Base-by-base conservation (phyloP, 2,797 vertebrate genomes). In the Gymnothorax reevesii region DNA sequence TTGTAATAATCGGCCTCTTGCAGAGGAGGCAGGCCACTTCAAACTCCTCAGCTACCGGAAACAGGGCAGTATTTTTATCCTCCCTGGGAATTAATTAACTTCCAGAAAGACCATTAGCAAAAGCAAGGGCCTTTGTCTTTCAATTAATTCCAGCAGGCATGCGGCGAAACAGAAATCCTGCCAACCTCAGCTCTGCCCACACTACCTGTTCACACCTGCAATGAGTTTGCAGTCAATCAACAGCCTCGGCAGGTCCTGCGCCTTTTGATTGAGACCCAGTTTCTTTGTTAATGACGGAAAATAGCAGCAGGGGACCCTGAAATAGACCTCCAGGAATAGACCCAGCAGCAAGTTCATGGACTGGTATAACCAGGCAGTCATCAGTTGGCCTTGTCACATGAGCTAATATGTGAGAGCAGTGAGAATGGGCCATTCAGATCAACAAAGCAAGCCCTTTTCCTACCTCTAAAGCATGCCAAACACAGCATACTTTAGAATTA, bases 71-170 rank as follows among this genome's bases (percentile, higher is more conserved):
- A 42, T 49, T n/a, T 75, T 85, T 79, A 64, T 75, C 84, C 20
- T 66, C 64, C 60, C 64, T 64, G 62, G 10, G 89, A 92, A 91
- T 91, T 92, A 94, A 94, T 95, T 94, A 94, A 90, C 90, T 90
- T 80, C 87, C 86, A 89, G 86, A 89, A 87, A 88, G 86, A 83
- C 88, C 83, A 27, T 89, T 89, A 89, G 88, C 83, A 92, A 91
- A 90, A 91, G 87, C 88, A 66, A 88, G 69, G 71, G 90, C 64
- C 86, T 88, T 92, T 84, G 42, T 55, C 59, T 79, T 85, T 64
- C 75, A 86, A 87, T 85, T 88, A 85, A 83, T 87, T 33, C 77
- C 64, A 49, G 42, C 73, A 15, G n/a, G 25, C 66, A 25, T 80
- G 79, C 62, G 54, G 20, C 33, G 25, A 71, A 55, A 20, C 62